Evolutionary conservation across 1,140 invertebrate species (phyloP), one percentile per base, ranked within the genome.

Genomic region (Drosophila quadrilineata): DNA sequence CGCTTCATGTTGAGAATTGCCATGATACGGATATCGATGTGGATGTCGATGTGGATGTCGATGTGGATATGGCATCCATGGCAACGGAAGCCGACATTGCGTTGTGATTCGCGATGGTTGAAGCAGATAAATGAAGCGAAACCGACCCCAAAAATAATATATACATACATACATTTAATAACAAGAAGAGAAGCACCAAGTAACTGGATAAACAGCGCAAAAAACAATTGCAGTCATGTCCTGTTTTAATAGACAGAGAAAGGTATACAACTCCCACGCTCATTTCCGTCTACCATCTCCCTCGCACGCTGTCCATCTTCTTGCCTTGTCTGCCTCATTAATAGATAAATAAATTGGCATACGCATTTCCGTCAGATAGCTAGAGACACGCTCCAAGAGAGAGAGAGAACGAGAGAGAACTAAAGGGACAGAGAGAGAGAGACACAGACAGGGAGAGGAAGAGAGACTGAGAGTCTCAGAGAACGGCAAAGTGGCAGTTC

Each of bases 361-460:
- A 75, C 69, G 72, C 72, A 82, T 67, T 82, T 82, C 76, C 77
- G 76, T 82, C 60, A 57, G n/a, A n/a, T n/a, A n/a, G n/a, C n/a
- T n/a, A n/a, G n/a, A n/a, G n/a, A n/a, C n/a, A n/a, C n/a, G n/a
- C n/a, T n/a, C n/a, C n/a, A n/a, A n/a, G n/a, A n/a, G n/a, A n/a
- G n/a, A n/a, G n/a, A n/a, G n/a, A n/a, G n/a, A n/a, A n/a, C n/a
- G n/a, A n/a, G n/a, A n/a, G n/a, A n/a, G n/a, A n/a, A n/a, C n/a
- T n/a, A n/a, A n/a, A n/a, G n/a, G n/a, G n/a, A n/a, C n/a, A n/a
- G n/a, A n/a, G n/a, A n/a, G n/a, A n/a, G n/a, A n/a, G n/a, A n/a
- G n/a, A n/a, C n/a, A n/a, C n/a, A n/a, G n/a, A n/a, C n/a, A n/a
- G n/a, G n/a, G n/a, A n/a, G n/a, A n/a, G n/a, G n/a, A n/a, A n/a